Evolutionary conservation across 2,888 invertebrate species (phyloP).

Genomic region (Ferdinandea cuprea): DNA sequence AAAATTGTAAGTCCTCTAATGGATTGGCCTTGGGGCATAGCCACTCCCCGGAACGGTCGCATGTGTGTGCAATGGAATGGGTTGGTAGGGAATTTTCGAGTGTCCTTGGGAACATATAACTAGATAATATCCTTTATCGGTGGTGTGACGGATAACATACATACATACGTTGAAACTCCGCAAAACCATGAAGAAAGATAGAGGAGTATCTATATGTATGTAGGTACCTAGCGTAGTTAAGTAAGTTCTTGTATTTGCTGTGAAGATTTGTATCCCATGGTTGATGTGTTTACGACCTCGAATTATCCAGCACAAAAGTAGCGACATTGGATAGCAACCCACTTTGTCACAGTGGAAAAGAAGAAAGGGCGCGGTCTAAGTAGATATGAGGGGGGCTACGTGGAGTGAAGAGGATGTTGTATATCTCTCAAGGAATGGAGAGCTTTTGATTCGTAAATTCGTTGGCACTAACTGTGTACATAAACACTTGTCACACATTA

Average conservation of each 20-base stretch:
- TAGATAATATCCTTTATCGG: slow-evolving; percentile 3
- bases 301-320: slow-evolving; percentile 45
- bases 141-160: slow-evolving; percentile 20
- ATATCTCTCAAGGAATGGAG: slow-evolving; percentile 29
- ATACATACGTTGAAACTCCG: background rate
- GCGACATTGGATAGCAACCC: slow-evolving; percentile 32
- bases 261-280: slow-evolving; percentile 31
- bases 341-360: slow-evolving; percentile 48
- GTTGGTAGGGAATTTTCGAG: background rate
- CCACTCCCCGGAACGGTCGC: background rate
- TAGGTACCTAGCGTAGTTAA: too few relatives aligned
- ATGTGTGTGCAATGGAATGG: background rate
- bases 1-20: slow-evolving; percentile 60
- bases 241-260: slow-evolving; percentile 52
- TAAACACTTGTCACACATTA: slow-evolving; percentile 70
- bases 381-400: too few relatives aligned
- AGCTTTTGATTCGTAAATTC: slow-evolving; percentile 66
- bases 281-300: slow-evolving; percentile 62
- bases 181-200: background rate
- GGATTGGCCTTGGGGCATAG: slow-evolving; percentile 65
- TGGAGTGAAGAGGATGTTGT: background rate
- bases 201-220: slow-evolving; percentile 21
- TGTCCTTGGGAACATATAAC: too few relatives aligned
- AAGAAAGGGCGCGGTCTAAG: background rate
- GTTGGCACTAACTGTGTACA: slow-evolving; percentile 50